Conservation (phyloP, 2,113 vertebrate species). For the Sarotherodon lohbergeri region DNA sequence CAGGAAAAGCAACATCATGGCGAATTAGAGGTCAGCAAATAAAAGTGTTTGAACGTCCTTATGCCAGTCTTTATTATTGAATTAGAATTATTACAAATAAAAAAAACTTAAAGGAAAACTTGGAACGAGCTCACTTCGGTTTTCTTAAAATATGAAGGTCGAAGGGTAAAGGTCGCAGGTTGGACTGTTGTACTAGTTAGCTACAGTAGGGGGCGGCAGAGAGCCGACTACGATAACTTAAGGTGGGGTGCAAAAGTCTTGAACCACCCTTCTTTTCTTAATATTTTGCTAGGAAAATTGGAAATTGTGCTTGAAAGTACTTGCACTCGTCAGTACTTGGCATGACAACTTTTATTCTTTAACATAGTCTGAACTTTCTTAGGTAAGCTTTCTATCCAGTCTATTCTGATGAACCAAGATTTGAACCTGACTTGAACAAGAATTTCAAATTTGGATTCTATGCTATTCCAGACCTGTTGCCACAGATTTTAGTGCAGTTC, state of each 20-base stretch:
- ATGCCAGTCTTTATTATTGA: not conserved
- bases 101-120: fast-evolving
- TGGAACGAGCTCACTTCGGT: not conserved
- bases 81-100: not conserved
- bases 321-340: not conserved
- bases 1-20: slow-evolving; percentile 31
- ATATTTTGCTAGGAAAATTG: not conserved
- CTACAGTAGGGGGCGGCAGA: slow-evolving; percentile 26
- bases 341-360: not conserved
- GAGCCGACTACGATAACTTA: not conserved
- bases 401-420: not conserved
- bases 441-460: not conserved
- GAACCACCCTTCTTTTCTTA: not conserved
- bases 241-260: not conserved
- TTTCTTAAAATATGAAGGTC: not conserved
- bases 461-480: not conserved
- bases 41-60: not conserved
- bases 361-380: not conserved
- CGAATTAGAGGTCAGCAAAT: slow-evolving; percentile 39
- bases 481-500: not conserved
- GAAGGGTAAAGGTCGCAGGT: slow-evolving; percentile 49
- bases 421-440: not conserved
- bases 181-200: not conserved
- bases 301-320: not conserved
- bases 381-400: not conserved